A percentile compares a stretch with the other conserved stretches of the same genome.
phyloP scores from a whole-genome alignment of 1,140 invertebrate species.

The Pemphigus obesinymphae region DNA sequence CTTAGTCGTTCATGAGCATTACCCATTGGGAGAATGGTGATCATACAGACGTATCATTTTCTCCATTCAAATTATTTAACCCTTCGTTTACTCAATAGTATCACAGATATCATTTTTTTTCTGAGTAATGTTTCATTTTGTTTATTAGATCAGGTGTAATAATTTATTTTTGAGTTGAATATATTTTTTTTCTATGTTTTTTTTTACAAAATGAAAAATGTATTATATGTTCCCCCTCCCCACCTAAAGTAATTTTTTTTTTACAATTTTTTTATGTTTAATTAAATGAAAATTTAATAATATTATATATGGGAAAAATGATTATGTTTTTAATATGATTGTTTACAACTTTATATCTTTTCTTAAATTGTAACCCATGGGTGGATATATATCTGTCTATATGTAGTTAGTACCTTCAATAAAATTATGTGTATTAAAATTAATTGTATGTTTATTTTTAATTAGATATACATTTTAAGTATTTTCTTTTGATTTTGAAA shows the following conservation, averaged over 20 bases:
- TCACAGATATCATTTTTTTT: slow-evolving; percentile 2
- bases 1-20: slow-evolving; percentile 17
- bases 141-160: slow-evolving; percentile 7
- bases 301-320: slow-evolving; percentile 40
- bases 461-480: too few relatives aligned
- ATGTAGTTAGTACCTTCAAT: slow-evolving; percentile 35
- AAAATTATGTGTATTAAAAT: slow-evolving; percentile 35
- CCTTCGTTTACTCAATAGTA: slow-evolving; percentile 35
- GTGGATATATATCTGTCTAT: slow-evolving; percentile 35
- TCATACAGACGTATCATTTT: slow-evolving; percentile 30
- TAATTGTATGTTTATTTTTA: neutral
- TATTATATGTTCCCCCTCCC: slow-evolving; percentile 36
- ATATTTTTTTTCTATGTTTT: slow-evolving; percentile 38
- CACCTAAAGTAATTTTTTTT: slow-evolving; percentile 33
- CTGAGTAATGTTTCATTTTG: slow-evolving; percentile 39
- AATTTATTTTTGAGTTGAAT: slow-evolving; percentile 39
- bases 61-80: neutral
- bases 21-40: slow-evolving; percentile 30
- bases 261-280: slow-evolving; percentile 23
- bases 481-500: neutral
- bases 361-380: slow-evolving; percentile 34
- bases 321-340: slow-evolving; percentile 33
- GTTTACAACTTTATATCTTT: slow-evolving; percentile 31
- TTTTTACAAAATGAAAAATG: slow-evolving; percentile 36
- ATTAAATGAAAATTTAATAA: slow-evolving; percentile 31